Evolutionary conservation across 2,113 vertebrate species (phyloP).

Genomic region (Myxocyprinus asiaticus): DNA sequence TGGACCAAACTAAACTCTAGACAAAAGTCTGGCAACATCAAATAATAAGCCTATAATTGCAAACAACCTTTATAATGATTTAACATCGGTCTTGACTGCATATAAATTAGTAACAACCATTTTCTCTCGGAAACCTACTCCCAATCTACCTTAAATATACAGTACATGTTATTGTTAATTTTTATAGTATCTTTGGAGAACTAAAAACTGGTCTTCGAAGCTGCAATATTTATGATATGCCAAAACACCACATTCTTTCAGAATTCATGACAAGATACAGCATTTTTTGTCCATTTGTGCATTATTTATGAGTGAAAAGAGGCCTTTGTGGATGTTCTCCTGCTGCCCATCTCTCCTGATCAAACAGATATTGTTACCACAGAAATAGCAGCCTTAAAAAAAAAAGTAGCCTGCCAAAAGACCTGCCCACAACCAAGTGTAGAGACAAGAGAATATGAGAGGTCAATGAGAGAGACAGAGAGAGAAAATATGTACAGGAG

Average conservation of each 20-base stretch:
- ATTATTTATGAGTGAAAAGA: slow-evolving; percentile 82
- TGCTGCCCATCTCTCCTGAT: slow-evolving; percentile 65
- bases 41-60: too few relatives aligned
- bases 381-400: slow-evolving; percentile 81
- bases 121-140: not conserved
- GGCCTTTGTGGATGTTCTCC: slow-evolving; percentile 71
- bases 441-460: slow-evolving; percentile 64
- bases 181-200: slow-evolving; percentile 2
- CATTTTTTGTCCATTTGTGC: slow-evolving; percentile 62
- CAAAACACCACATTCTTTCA: slow-evolving; percentile 38
- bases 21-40: too few relatives aligned
- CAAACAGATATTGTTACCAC: slow-evolving; percentile 83
- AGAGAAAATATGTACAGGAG: slow-evolving; percentile 81
- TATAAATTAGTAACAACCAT: not conserved
- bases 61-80: too few relatives aligned
- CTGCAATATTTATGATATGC: slow-evolving; percentile 66
- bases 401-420: slow-evolving; percentile 72
- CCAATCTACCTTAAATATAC: not conserved
- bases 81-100: too few relatives aligned
- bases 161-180: not conserved
- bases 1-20: too few relatives aligned
- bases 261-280: slow-evolving; percentile 42
- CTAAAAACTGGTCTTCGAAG: not conserved
- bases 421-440: slow-evolving; percentile 63
- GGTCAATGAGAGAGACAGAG: slow-evolving; percentile 66